Base-by-base conservation (phyloP, 2,113 vertebrate species). In the Pungitius pungitius region DNA sequence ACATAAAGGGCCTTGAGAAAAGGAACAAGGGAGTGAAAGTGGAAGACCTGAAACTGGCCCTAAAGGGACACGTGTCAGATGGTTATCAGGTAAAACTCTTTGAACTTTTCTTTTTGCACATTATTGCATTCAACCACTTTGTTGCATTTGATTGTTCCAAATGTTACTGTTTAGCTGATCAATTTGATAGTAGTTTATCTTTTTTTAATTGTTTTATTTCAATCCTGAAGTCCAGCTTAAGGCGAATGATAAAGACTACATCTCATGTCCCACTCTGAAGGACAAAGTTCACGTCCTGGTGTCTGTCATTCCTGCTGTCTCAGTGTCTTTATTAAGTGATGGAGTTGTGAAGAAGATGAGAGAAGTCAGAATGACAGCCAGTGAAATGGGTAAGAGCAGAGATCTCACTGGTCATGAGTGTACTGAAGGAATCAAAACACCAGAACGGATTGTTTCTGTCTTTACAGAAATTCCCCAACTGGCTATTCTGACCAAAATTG, bases 401-500 rank as follows among this genome's bases (percentile, higher is more conserved):
- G 7, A 20, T 35, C 9, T 18, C 63, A 40, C 17, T 14, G 2
- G 8, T 35, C 33, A 35, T 35, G 33, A 35, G 33, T 7, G 33
- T 35, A 6, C 3, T 35, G 33, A 35, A 35, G 33, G 7, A 51
- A 7, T 30, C 2, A 49, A 55, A 55, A 43, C 2, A 7, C 10
- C 27, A 24, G 52, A 40, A 26, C 7, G 45, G 60, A 52, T 22
- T 13, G 39, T 40, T 30, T 60, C 57, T 40, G 58, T 60, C 10
- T 60, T 40, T 12, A 24, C 39, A 61, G 59, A n/a, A 0, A 80
- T 85, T n/a, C n/a, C n/a, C n/a, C n/a, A n/a, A n/a, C n/a, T n/a
- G n/a, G n/a, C n/a, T 69, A 65, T 87, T 61, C 61, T 87, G 30
- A 87, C 85, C 47, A 82, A 75, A 70, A 55, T 59, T 43, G 85